These are phyloP conservation scores for Puffinus mauretanicus DNA, from an alignment of 2,113 vertebrate genomes.

Conservation along the genomic window DNA sequence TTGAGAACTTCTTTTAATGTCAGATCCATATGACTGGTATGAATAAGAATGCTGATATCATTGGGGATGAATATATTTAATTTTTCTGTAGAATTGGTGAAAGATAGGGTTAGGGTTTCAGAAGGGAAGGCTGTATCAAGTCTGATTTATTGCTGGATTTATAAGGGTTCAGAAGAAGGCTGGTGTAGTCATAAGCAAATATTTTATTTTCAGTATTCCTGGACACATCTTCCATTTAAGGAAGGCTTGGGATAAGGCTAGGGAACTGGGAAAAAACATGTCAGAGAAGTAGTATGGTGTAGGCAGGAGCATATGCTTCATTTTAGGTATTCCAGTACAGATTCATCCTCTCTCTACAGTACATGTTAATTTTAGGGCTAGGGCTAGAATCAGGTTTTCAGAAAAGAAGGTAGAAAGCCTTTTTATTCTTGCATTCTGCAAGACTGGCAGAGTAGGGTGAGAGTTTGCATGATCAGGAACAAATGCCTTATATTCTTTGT, in stretches of 20 bases:
- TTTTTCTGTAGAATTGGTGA: not conserved
- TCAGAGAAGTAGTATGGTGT: slow-evolving; percentile 30
- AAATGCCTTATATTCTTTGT: not conserved
- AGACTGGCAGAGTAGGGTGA: not conserved
- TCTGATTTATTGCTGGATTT: not conserved
- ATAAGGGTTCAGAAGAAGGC: not conserved
- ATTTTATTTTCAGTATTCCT: slow-evolving; percentile 50
- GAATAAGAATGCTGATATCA: not conserved
- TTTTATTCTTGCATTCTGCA: slow-evolving; percentile 3
- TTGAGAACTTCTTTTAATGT: not conserved
- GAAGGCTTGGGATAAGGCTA: slow-evolving; percentile 19
- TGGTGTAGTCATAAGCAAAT: slow-evolving; percentile 1
- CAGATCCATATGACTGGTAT: not conserved
- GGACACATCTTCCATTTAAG: slow-evolving; percentile 33
- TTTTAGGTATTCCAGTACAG: slow-evolving; percentile 56
- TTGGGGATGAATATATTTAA: not conserved
- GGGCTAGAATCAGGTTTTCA: slow-evolving; percentile 11
- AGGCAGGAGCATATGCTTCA: slow-evolving; percentile 59
- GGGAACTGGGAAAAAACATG: slow-evolving; percentile 42
- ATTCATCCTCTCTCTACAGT: slow-evolving; percentile 26
- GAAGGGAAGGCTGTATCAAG: not conserved
- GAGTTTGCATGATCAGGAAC: not conserved
- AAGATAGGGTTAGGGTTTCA: not conserved
- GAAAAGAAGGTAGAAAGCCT: slow-evolving; percentile 36
- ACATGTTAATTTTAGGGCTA: slow-evolving; percentile 56